Evolutionary conservation across 2,113 vertebrate species (phyloP).

Genomic region (Xiphophorus maculatus): DNA sequence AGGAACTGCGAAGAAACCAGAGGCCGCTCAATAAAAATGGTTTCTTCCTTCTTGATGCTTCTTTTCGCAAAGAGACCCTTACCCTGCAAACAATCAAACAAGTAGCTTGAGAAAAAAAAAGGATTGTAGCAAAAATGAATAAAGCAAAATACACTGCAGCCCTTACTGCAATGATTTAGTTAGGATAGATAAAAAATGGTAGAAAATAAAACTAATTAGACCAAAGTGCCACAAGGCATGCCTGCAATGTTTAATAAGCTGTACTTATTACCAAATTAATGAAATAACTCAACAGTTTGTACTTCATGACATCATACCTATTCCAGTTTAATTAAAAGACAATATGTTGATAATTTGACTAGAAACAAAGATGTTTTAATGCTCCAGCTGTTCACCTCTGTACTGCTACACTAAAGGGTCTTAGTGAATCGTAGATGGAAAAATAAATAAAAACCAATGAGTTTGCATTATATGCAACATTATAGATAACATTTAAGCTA

Average conservation of each 20-base stretch:
- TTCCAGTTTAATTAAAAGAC: neutral
- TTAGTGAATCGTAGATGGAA: neutral
- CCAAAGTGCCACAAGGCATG: neutral
- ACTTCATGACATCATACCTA: neutral
- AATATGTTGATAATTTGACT: neutral
- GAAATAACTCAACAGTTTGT: neutral
- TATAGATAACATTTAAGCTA: neutral
- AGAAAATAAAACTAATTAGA: too few species aligned
- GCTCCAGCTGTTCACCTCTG: too few species aligned
- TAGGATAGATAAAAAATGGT: neutral
- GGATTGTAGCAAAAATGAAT: too few species aligned
- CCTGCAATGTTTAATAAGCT: neutral
- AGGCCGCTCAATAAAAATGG: conserved; percentile 88
- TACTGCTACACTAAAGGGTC: neutral
- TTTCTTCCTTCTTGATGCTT: conserved; percentile 89
- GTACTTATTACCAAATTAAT: neutral
- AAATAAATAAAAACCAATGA: neutral
- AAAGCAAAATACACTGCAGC: neutral
- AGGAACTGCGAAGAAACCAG: conserved; percentile 93
- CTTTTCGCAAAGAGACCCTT: conserved; percentile 92
- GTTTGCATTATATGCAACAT: neutral
- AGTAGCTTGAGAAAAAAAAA: neutral
- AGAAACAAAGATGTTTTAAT: neutral
- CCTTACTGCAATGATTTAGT: neutral
- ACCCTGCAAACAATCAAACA: conserved; percentile 80